Evolutionary conservation across 2,888 invertebrate genomes (phyloP).

Genomic region (Diarsia mendica): DNA sequence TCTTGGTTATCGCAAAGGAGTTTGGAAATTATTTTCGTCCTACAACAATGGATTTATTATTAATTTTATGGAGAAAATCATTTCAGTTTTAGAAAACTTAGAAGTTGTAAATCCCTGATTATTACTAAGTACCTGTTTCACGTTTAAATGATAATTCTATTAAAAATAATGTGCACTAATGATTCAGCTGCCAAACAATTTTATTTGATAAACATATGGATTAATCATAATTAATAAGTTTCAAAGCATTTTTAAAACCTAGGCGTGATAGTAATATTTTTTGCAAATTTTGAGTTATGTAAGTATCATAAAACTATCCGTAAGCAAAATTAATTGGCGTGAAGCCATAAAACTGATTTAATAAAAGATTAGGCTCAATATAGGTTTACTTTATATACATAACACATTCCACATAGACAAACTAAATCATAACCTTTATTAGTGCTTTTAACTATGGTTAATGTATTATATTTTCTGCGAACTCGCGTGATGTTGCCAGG

Average conservation of each 20-base stretch:
- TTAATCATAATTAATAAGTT: not conserved
- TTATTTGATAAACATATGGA: not conserved
- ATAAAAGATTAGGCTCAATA: no score
- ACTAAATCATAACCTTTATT: constrained; percentile 57
- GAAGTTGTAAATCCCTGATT: not conserved
- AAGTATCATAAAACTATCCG: not conserved
- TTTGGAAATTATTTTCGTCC: constrained; percentile 35
- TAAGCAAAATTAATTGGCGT: constrained; percentile 29
- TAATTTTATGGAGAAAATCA: constrained; percentile 33
- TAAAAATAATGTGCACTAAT: not conserved
- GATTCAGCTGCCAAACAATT: not conserved
- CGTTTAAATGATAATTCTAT: not conserved
- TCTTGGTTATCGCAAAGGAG: constrained; percentile 44
- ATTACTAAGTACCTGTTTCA: not conserved
- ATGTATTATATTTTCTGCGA: constrained; percentile 70
- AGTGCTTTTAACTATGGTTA: constrained; percentile 53
- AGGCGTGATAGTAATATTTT: no score
- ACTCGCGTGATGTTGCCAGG: constrained; percentile 63
- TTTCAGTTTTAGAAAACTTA: constrained; percentile 19
- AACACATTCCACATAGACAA: constrained; percentile 31
- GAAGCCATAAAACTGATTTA: constrained; percentile 35
- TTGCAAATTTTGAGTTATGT: not conserved
- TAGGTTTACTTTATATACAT: not conserved
- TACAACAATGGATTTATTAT: constrained; percentile 41
- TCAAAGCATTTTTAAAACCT: not conserved